These are phyloP conservation scores for Myiozetetes cayanensis DNA, from an alignment of 2,113 vertebrate species.

Conservation along the genomic window DNA sequence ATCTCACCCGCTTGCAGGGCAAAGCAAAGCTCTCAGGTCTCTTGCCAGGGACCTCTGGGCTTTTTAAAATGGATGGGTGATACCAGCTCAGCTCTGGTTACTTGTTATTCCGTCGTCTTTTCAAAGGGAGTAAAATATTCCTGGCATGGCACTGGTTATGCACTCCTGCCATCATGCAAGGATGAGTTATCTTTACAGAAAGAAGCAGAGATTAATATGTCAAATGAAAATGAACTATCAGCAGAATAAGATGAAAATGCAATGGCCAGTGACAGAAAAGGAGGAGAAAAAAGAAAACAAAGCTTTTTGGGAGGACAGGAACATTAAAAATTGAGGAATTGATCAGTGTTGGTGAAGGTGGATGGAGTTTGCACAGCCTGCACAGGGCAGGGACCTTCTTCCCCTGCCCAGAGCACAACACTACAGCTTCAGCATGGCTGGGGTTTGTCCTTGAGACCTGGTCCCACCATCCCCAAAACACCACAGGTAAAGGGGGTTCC, in stretches of 20 bases:
- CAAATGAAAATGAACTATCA: slow-evolving; percentile 58
- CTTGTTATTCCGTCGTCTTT: slow-evolving; percentile 21
- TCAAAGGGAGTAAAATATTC: slow-evolving; percentile 33
- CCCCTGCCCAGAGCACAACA: not conserved
- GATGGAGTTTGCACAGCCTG: not conserved
- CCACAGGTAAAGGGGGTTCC: fast-evolving
- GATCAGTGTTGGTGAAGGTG: not conserved
- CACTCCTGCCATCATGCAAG: not conserved
- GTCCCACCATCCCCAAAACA: not conserved
- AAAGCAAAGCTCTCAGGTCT: not conserved
- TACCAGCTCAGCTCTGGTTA: not conserved
- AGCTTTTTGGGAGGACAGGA: not conserved
- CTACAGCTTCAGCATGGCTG: not conserved
- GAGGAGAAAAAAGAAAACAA: not conserved
- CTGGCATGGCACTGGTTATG: not conserved
- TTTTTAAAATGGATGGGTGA: not conserved
- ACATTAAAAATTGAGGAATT: not conserved
- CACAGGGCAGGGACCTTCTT: not conserved
- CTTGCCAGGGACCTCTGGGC: not conserved
- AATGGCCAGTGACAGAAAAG: not conserved
- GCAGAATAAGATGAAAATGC: slow-evolving; percentile 33
- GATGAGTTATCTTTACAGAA: slow-evolving; percentile 57
- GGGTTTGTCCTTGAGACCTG: not conserved
- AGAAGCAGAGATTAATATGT: slow-evolving; percentile 54
- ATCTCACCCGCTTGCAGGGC: not conserved